These are phyloP conservation scores for Elmis aenea DNA, from an alignment of 2,888 invertebrate genomes.

Conservation along the genomic window DNA sequence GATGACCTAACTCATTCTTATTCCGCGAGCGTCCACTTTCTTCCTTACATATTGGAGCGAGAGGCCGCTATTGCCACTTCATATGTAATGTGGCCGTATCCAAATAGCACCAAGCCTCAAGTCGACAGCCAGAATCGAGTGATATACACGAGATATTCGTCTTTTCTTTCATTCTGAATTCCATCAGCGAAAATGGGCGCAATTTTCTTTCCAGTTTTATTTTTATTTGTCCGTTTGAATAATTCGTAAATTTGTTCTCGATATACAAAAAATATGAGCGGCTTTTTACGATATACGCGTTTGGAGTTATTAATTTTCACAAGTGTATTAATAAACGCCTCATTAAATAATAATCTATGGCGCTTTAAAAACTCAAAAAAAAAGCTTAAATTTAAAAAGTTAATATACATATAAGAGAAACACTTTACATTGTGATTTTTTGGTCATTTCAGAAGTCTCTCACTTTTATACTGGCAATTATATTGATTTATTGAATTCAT, in stretches of 20 bases:
- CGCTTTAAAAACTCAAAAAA: too few relatives aligned
- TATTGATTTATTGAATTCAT: too few relatives aligned
- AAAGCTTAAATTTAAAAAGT: too few relatives aligned
- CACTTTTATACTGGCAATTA: too few relatives aligned
- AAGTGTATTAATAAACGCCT: too few relatives aligned
- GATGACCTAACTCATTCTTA: slow-evolving; percentile 19
- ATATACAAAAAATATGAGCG: too few relatives aligned
- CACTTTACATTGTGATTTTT: too few relatives aligned
- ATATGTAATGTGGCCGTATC: slow-evolving; percentile 22
- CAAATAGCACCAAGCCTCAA: slow-evolving; percentile 19
- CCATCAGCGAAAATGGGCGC: too few relatives aligned
- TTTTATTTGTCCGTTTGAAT: slow-evolving; percentile 15
- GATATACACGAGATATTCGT: slow-evolving; percentile 18
- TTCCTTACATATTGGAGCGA: slow-evolving; percentile 20
- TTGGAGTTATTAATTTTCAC: slow-evolving; percentile 1
- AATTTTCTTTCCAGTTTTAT: slow-evolving; percentile 17
- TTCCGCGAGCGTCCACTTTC: slow-evolving; percentile 16
- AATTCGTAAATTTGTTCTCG: too few relatives aligned
- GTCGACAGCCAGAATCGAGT: slow-evolving; percentile 13
- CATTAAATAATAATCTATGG: slow-evolving; percentile 1
- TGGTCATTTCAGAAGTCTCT: too few relatives aligned
- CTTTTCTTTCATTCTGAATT: slow-evolving; percentile 18
- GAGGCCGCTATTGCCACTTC: slow-evolving; percentile 26
- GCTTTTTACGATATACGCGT: too few relatives aligned
- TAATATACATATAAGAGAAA: too few relatives aligned